Percentiles rank a stretch among this genome's conserved stretches.
These are phyloP conservation scores for Scaptomyza montana DNA, from an alignment of 1,140 invertebrate genomes.

Conservation along the genomic window DNA sequence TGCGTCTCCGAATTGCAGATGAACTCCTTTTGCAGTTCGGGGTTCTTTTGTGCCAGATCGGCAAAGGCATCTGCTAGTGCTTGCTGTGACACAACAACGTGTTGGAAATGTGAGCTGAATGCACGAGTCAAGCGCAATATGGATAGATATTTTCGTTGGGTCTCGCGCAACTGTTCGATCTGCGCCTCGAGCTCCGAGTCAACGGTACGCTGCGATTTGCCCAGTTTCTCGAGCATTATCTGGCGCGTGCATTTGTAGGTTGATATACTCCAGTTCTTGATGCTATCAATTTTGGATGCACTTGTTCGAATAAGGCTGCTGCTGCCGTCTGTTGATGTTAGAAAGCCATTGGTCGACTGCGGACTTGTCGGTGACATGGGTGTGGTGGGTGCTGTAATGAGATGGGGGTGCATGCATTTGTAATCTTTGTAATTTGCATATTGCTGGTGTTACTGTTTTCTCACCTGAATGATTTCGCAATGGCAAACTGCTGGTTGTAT, in stretches of 20 bases:
- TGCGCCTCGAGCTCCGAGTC: constrained; percentile 94
- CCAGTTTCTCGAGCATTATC: constrained; percentile 96
- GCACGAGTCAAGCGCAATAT: constrained; percentile 93
- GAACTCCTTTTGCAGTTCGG: constrained; percentile 97
- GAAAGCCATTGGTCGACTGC: constrained; percentile 79
- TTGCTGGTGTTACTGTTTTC: background rate
- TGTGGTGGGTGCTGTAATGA: constrained; percentile 68
- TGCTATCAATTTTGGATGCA: constrained; percentile 92
- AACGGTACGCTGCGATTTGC: constrained; percentile 94
- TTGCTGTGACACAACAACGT: constrained; percentile 93
- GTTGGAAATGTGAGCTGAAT: constrained; percentile 94
- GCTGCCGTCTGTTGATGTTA: constrained; percentile 64
- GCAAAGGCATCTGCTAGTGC: constrained; percentile 89
- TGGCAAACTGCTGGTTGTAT: constrained; percentile 76
- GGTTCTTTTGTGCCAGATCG: constrained; percentile 97
- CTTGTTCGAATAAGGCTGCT: constrained; percentile 86
- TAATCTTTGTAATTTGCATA: background rate
- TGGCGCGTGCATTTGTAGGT: constrained; percentile 99
- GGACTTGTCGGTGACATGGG: constrained; percentile 84
- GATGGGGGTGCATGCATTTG: background rate
- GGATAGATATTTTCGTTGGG: constrained; percentile 96
- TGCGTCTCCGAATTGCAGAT: constrained; percentile 98
- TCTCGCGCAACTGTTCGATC: constrained; percentile 95
- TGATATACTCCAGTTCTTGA: constrained; percentile 98
- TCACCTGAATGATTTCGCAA: constrained; percentile 84